Evolutionary conservation across 2,888 invertebrate genomes (phyloP), one percentile per base, ranked within the genome.

Genomic region (Folsomia candida): DNA sequence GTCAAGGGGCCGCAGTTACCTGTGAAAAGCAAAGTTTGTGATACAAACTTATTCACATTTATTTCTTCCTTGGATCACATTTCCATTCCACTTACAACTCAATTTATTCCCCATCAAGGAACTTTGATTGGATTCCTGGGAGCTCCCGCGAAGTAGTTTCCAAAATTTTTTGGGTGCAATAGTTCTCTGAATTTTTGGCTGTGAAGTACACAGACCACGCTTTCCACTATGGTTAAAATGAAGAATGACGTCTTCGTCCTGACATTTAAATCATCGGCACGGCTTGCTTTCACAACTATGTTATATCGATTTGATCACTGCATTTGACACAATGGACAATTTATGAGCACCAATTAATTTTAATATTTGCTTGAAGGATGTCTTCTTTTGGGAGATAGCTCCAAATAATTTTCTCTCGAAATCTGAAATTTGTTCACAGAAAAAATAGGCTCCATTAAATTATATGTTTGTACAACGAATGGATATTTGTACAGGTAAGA

Each of bases 1-100:
- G 95, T 91, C 84, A 97, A 89, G 82, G 97, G 96, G 82, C 94
- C 96, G 87, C 97, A 97, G 82, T 94, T 94, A n/a, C n/a, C n/a
- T n/a, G n/a, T n/a, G n/a, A n/a, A n/a, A n/a, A n/a, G n/a, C n/a
- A n/a, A n/a, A n/a, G n/a, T n/a, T n/a, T n/a, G n/a, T n/a, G n/a
- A n/a, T n/a, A n/a, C n/a, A n/a, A n/a, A n/a, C n/a, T n/a, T n/a
- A n/a, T n/a, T n/a, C n/a, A n/a, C n/a, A n/a, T n/a, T n/a, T n/a
- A n/a, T n/a, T n/a, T n/a, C n/a, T n/a, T n/a, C n/a, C n/a, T n/a
- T n/a, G n/a, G n/a, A n/a, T n/a, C n/a, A n/a, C n/a, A n/a, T n/a
- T n/a, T n/a, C n/a, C n/a, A n/a, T n/a, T n/a, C n/a, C n/a, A n/a
- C n/a, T n/a, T n/a, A 87, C 94, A 95, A 85, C 93, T 94, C 84